A percentile compares a stretch with the other conserved stretches of the same genome.
These are phyloP conservation scores for Passer domesticus DNA, from an alignment of 2,113 vertebrate genomes.

Conservation along the genomic window DNA sequence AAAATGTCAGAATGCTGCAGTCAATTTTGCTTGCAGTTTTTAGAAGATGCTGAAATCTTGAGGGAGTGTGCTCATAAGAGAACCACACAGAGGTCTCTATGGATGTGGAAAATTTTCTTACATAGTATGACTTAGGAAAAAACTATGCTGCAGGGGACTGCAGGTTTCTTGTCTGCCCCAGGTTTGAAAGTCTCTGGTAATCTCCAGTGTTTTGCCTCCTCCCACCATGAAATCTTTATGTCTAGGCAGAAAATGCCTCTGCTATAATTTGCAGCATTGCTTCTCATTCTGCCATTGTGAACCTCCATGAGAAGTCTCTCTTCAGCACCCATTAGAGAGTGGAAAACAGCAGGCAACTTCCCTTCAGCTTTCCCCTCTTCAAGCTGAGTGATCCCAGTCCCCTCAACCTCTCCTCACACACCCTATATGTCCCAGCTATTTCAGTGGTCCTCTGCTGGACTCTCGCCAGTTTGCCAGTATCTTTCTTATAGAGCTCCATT, in stretches of 20 bases:
- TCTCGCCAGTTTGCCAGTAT: background rate
- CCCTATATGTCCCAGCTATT: background rate
- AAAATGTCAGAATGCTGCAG: background rate
- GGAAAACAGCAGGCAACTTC: background rate
- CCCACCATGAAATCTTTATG: background rate
- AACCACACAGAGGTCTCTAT: background rate
- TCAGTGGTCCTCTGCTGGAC: background rate
- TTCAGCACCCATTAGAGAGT: background rate
- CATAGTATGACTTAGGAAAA: background rate
- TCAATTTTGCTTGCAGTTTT: background rate
- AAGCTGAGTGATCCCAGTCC: background rate
- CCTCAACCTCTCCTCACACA: background rate
- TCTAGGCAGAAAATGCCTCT: background rate
- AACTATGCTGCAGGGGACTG: background rate
- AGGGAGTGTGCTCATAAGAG: background rate
- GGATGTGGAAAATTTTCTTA: background rate
- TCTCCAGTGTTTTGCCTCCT: background rate
- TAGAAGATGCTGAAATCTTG: background rate
- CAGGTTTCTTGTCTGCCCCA: background rate
- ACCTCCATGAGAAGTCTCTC: background rate
- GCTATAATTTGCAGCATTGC: background rate
- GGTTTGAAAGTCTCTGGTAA: background rate
- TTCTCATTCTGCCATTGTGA: background rate
- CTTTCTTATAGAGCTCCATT: background rate
- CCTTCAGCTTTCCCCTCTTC: background rate